phyloP scores from a whole-genome alignment of 2,797 vertebrate genomes.

The Cephalopachus bancanus region DNA sequence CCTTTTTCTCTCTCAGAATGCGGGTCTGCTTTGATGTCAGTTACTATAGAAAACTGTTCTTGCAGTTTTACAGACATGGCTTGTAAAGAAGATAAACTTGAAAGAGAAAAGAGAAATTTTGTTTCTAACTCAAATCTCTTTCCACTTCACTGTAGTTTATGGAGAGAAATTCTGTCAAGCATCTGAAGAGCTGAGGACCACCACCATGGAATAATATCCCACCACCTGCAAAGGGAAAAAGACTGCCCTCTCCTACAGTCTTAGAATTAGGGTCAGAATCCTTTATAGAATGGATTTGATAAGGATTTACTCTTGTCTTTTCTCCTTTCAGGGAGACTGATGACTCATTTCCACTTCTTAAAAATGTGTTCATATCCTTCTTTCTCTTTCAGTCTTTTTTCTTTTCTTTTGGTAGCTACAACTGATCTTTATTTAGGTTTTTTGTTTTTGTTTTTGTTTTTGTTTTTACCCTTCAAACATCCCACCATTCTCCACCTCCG shows the following conservation, averaged over 20 bases:
- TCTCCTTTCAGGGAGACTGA: neutral
- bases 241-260: neutral
- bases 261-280: neutral
- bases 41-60: neutral
- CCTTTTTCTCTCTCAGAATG: neutral
- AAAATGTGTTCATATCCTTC: neutral
- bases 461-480: neutral
- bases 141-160: neutral
- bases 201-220: neutral
- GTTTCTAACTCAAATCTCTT: neutral
- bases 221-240: neutral
- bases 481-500: neutral
- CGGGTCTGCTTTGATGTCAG: neutral
- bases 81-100: neutral
- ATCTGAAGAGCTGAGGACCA: neutral
- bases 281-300: accelerated
- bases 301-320: neutral
- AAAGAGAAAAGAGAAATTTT: neutral
- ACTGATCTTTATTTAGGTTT: neutral
- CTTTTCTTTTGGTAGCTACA: neutral
- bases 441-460: too few relatives aligned
- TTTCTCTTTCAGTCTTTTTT: neutral
- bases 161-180: neutral
- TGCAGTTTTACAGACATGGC: neutral
- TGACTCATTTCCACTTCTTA: neutral